phyloP scores from a whole-genome alignment of 2,797 vertebrate genomes.

The Notamacropus eugenii region DNA sequence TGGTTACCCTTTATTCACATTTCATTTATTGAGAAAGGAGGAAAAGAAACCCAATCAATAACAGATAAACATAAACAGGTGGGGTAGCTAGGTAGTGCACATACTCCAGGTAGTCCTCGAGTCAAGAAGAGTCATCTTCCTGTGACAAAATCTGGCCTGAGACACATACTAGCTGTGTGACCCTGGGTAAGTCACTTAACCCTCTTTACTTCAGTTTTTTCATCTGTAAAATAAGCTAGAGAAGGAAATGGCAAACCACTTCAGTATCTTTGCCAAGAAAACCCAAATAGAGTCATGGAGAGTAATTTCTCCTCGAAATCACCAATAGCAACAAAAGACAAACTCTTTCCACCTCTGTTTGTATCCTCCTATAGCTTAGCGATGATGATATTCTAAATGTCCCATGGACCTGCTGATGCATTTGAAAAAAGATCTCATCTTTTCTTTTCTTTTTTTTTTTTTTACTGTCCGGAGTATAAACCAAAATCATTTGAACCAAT shows the following conservation, averaged over 20 bases:
- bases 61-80: neutral
- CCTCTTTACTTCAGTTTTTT: neutral
- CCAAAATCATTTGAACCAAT: neutral
- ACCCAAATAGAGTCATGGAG: neutral
- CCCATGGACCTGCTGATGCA: neutral
- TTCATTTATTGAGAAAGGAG: neutral
- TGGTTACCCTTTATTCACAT: neutral
- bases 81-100: neutral
- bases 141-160: neutral
- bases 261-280: neutral
- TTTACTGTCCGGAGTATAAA: neutral
- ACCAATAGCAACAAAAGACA: neutral
- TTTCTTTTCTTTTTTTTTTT: neutral
- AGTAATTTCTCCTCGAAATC: neutral
- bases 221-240: neutral
- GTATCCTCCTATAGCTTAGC: neutral
- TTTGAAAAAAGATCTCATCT: neutral
- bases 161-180: neutral
- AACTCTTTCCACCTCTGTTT: neutral
- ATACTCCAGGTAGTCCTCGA: no score
- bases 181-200: neutral
- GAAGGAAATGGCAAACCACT: neutral
- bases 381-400: neutral
- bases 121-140: neutral
- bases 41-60: neutral